Conservation (phyloP, 2,888 invertebrate species). For the Koerneria pararmatus region DNA sequence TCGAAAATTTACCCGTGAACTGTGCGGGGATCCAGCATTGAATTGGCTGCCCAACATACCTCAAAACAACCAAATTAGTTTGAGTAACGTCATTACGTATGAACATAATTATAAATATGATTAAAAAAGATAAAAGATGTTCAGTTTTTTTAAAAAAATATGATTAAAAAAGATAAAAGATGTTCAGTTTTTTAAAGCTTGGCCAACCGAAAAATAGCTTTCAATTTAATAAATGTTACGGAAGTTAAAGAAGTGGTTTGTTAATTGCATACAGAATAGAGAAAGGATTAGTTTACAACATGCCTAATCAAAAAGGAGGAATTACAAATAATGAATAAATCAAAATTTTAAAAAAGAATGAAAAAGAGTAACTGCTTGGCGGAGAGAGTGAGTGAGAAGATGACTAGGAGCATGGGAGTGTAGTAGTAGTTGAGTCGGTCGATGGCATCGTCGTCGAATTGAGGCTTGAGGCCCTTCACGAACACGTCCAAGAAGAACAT, state of each 20-base stretch:
- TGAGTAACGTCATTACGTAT: too few species aligned
- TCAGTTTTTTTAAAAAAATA: too few species aligned
- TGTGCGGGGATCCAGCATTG: constrained; percentile 60
- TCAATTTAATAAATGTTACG: not conserved
- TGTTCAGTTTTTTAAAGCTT: not conserved
- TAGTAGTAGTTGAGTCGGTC: constrained; percentile 59
- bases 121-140: too few species aligned
- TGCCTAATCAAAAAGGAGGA: too few species aligned
- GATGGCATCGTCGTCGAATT: constrained; percentile 57
- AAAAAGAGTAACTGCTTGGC: constrained; percentile 53
- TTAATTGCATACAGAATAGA: not conserved
- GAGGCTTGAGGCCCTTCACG: constrained; percentile 57
- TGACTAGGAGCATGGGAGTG: constrained; percentile 57
- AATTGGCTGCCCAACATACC: constrained; percentile 59
- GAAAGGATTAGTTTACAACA: not conserved
- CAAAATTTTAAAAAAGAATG: not conserved
- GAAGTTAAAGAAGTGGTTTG: not conserved
- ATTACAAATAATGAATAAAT: too few species aligned
- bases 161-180: too few species aligned
- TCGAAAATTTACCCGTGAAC: constrained; percentile 47
- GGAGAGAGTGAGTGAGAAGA: constrained; percentile 56
- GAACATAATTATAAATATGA: too few species aligned
- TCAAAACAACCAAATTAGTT: constrained; percentile 25
- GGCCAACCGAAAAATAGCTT: not conserved
- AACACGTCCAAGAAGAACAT: constrained; percentile 60